A percentile compares a stretch with the other conserved stretches of the same genome.
These are phyloP conservation scores for Oncorhynchus gorbuscha DNA, from an alignment of 2,113 vertebrate species.

Conservation along the genomic window DNA sequence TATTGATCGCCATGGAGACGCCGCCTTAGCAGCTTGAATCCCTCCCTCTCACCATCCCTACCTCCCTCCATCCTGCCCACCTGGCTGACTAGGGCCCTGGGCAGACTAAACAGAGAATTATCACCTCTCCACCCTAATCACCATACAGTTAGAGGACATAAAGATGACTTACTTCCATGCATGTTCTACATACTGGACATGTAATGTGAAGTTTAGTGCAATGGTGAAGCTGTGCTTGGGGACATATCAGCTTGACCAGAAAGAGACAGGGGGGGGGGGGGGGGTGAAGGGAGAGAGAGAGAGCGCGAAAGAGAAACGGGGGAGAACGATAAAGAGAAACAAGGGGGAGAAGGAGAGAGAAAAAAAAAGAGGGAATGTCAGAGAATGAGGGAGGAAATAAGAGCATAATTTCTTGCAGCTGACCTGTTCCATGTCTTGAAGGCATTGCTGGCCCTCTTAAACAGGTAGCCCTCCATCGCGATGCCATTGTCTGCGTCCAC, in stretches of 20 bases:
- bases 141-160: not conserved
- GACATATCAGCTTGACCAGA: too few relatives aligned
- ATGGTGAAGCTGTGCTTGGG: too few relatives aligned
- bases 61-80: too few relatives aligned
- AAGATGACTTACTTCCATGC: not conserved
- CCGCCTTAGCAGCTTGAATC: too few relatives aligned
- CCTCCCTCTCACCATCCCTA: not conserved
- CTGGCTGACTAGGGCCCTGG: too few relatives aligned
- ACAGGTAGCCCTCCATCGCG: constrained; percentile 97
- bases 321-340: too few relatives aligned
- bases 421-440: constrained; percentile 99
- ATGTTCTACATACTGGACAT: not conserved
- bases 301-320: not conserved
- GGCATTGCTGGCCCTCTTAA: constrained; percentile 98
- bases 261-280: not conserved
- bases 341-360: not conserved
- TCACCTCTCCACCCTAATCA: not conserved
- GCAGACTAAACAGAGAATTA: not conserved
- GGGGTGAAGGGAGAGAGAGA: not conserved
- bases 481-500: constrained; percentile 93
- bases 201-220: too few relatives aligned
- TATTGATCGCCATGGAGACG: too few relatives aligned
- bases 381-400: too few relatives aligned
- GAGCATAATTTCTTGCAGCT: too few relatives aligned
- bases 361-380: too few relatives aligned